Conservation (phyloP, 2,113 vertebrate species). For the Melanotaenia duboulayi region DNA sequence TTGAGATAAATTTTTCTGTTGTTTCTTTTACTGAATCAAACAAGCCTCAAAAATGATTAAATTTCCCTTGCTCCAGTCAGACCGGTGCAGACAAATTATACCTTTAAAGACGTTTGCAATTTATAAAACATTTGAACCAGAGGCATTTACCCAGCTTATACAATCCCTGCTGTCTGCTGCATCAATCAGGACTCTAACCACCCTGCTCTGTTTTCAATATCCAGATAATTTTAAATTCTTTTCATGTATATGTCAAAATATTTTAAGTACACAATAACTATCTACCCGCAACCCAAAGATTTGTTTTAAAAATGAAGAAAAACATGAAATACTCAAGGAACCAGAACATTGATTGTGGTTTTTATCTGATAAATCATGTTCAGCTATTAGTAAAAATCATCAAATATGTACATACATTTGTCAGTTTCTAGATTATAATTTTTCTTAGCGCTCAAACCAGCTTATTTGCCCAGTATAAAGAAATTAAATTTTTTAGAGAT, state of each 20-base stretch:
- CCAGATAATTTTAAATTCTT: no score
- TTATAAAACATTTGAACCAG: conserved; percentile 19
- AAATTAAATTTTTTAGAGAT: no score
- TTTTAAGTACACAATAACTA: not conserved
- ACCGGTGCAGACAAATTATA: not conserved
- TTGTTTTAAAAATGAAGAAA: not conserved
- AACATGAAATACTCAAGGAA: not conserved
- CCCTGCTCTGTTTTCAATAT: not conserved
- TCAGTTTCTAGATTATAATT: no score
- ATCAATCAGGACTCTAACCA: not conserved
- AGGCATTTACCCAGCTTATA: not conserved
- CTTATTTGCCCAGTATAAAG: no score
- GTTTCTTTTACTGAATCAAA: conserved; percentile 10
- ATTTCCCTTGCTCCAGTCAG: not conserved
- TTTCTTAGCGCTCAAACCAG: no score
- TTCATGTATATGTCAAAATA: conserved; percentile 13
- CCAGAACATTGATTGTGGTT: not conserved
- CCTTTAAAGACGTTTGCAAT: conserved; percentile 3
- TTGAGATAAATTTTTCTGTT: conserved; percentile 1
- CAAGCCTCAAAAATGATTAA: not conserved
- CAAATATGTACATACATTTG: no score
- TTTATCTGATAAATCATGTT: no score
- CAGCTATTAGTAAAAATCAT: no score
- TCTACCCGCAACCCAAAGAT: conserved; percentile 1
- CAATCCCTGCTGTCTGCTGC: not conserved